Conservation (phyloP, 2,797 vertebrate species). For the Diglossa cyanea region DNA sequence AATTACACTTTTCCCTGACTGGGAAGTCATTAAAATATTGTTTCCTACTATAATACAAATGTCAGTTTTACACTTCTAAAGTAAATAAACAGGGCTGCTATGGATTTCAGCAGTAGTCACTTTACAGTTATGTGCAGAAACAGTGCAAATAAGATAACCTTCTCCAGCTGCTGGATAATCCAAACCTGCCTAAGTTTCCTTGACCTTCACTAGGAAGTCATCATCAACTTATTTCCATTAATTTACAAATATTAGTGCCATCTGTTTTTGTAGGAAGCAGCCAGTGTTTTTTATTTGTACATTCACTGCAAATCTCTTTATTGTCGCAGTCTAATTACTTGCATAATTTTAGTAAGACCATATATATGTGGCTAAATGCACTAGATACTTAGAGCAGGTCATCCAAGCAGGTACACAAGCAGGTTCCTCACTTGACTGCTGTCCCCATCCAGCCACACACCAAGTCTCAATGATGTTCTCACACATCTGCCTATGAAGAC, state of each 20-base stretch:
- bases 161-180: constrained; percentile 55
- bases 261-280: neutral
- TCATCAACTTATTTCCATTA: neutral
- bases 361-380: neutral
- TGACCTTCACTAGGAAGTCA: constrained; percentile 12
- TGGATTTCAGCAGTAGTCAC: neutral
- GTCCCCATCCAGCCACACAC: neutral
- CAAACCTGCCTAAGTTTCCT: constrained; percentile 1
- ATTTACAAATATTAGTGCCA: constrained; percentile 35
- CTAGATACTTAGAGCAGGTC: neutral
- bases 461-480: neutral
- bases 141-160: constrained; percentile 56
- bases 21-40: constrained; percentile 5
- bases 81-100: constrained; percentile 2
- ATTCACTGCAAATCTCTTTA: neutral
- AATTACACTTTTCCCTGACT: neutral
- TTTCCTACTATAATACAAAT: neutral
- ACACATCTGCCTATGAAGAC: neutral
- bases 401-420: neutral
- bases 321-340: neutral
- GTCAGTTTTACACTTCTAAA: constrained; percentile 40
- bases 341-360: neutral
- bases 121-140: constrained; percentile 13
- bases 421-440: neutral
- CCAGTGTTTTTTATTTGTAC: neutral